Base-by-base conservation (phyloP, 2,888 invertebrate genomes). In the Ennomos erosarius region DNA sequence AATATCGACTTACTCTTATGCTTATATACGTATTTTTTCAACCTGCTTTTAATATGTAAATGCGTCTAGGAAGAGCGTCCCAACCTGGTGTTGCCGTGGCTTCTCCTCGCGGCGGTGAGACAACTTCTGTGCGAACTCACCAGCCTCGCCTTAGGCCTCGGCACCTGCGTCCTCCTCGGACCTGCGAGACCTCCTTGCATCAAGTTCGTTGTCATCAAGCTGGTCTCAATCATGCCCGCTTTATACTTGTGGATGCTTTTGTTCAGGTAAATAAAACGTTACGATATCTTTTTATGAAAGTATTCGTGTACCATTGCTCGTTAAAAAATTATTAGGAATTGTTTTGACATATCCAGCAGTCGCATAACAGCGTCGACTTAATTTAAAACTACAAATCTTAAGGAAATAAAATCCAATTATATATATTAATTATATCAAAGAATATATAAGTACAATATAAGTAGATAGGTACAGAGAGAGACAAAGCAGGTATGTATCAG, bases 201-300 rank as follows among this genome's bases (percentile, higher is more conserved):
- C 59, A 91, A 88, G 62, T 93, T 93, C 62, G 74, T 93, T n/a
- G 69, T 93, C 6, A 75, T 84, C 13, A 93, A 93, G 69, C 71
- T 93, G 5, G 67, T 82, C 1, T 81, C 88, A 3, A 89, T 93
- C 35, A 84, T 83, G 68, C 93, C 93, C 1, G 83, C 89, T 0
- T 84, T 92, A 57, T 94, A 93, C 66, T 88, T 88, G 85, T 93
- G 93, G 93, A 82, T 90, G 73, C 78, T 92, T 13, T 76, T 93
- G 37, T 84, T 56, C n/a, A 44, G 48, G 56, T 57, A 49, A 44
- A 36, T 10, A 26, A 26, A 38, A n/a, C 16, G 16, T 16, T 16
- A 16, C 16, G 26, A 26, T 26, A 26, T 6, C 26, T 26, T 6
- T n/a, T n/a, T n/a, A n/a, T n/a, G n/a, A n/a, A n/a, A n/a, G n/a